Evolutionary conservation across 2,797 vertebrate species (phyloP), one percentile per base, ranked within the genome.

Genomic region (Leptodactylus fallax): DNA sequence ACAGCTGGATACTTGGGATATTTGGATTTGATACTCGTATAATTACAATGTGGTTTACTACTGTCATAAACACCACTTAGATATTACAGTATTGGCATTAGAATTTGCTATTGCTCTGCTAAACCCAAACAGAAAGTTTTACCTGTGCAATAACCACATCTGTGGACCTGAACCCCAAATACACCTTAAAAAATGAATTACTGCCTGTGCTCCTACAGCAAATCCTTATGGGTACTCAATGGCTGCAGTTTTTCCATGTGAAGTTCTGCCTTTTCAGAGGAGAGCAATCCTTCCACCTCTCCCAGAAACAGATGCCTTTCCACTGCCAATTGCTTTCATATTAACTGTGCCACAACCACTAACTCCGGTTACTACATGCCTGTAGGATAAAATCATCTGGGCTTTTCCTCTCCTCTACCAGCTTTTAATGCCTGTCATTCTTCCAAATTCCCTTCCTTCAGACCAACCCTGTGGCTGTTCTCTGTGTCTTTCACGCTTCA

Each of bases 41-140:
- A 27, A 69, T 55, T 82, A 69, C 14, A 82, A 82, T 82, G 23
- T 60, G 45, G 11, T n/a, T 63, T 36, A 82, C 69, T 67, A 16
- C 10, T 53, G 13, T 82, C 25, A 7, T 61, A 53, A 77, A 77
- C 47, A 23, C 47, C n/a, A 23, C n/a, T 77, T 12, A 23, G 11
- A 77, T 77, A 53, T 77, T 77, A 23, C 49, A 23, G 6, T 21
- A 53, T 7, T 53, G 21, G 49, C 49, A 49, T 72, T 49, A 49
- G 17, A 49, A 47, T 47, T 47, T 72, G 16, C 36, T 23, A 53
- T 11, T n/a, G 49, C 13, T 77, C 11, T 51, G 49, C 25, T 23
- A 23, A 77, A 76, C 1, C 19, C 9, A 36, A 8, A 47, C 27
- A 17, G 14, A 27, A 9, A 71, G 67, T 8, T 7, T 16, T 21